These are phyloP conservation scores for Melinaea marsaeus DNA, from an alignment of 2,888 invertebrate genomes.

Conservation along the genomic window DNA sequence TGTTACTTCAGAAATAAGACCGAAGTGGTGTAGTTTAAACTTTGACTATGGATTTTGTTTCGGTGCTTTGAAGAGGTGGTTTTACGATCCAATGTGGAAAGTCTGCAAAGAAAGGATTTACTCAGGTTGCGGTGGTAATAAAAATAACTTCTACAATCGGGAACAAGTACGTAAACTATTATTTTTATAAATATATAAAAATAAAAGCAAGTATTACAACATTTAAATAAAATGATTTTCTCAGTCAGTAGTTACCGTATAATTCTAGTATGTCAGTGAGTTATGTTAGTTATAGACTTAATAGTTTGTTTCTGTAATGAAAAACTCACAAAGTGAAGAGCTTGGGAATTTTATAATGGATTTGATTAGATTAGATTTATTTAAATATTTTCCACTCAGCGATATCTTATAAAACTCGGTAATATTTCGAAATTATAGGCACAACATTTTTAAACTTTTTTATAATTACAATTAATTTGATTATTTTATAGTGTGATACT, in stretches of 20 bases:
- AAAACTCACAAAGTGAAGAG: too few species aligned
- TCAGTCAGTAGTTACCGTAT: too few species aligned
- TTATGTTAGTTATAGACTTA: too few species aligned
- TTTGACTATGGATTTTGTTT: constrained; percentile 71
- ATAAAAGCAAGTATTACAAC: neutral
- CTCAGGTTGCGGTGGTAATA: constrained; percentile 69
- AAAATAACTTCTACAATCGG: constrained; percentile 58
- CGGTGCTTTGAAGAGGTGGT: constrained; percentile 51
- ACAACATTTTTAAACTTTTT: too few species aligned
- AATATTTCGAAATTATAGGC: too few species aligned
- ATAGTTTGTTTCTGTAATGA: too few species aligned
- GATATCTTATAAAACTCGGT: too few species aligned
- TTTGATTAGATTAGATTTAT: too few species aligned
- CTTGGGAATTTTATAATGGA: too few species aligned
- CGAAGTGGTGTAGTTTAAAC: constrained; percentile 50
- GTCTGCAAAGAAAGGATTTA: constrained; percentile 61
- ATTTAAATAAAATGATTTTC: too few species aligned
- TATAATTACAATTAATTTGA: neutral
- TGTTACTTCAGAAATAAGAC: constrained; percentile 36
- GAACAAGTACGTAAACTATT: constrained; percentile 44
- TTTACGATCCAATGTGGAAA: constrained; percentile 56
- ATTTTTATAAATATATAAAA: constrained; percentile 4
- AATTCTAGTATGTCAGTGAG: too few species aligned
- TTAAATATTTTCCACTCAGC: too few species aligned
- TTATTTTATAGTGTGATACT: constrained; percentile 48